phyloP scores from a whole-genome alignment of 2,113 vertebrate species.

The Oncorhynchus clarkii region DNA sequence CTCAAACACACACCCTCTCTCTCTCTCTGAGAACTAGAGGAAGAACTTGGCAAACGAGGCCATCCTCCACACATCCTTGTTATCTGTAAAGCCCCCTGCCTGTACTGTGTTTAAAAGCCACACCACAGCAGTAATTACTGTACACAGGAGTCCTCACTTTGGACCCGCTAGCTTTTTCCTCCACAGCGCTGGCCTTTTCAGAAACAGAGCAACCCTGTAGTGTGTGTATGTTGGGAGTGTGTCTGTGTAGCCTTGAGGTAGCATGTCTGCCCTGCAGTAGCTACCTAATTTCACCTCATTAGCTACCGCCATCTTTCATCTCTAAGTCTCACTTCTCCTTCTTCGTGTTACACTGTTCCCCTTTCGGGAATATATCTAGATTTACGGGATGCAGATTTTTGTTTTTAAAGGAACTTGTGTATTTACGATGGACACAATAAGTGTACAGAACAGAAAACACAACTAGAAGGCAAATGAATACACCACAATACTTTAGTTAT shows the following conservation, averaged over 20 bases:
- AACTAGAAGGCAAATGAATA: too few species aligned
- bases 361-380: not conserved
- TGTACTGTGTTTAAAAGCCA: not conserved
- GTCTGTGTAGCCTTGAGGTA: too few species aligned
- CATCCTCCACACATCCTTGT: not conserved
- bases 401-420: too few species aligned
- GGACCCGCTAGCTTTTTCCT: not conserved
- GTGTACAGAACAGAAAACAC: too few species aligned
- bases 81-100: not conserved
- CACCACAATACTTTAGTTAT: too few species aligned
- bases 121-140: not conserved
- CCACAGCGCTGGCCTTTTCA: not conserved
- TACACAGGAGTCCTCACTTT: conserved; percentile 8
- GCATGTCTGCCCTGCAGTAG: not conserved
- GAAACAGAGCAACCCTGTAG: not conserved
- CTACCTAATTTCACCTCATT: not conserved
- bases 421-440: not conserved
- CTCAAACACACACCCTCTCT: not conserved
- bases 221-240: not conserved
- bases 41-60: not conserved
- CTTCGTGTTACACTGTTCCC: not conserved
- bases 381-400: not conserved
- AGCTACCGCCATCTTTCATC: not conserved
- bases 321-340: not conserved
- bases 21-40: not conserved